Base-by-base conservation (phyloP, 2,113 vertebrate genomes). In the Dasyornis broadbenti region DNA sequence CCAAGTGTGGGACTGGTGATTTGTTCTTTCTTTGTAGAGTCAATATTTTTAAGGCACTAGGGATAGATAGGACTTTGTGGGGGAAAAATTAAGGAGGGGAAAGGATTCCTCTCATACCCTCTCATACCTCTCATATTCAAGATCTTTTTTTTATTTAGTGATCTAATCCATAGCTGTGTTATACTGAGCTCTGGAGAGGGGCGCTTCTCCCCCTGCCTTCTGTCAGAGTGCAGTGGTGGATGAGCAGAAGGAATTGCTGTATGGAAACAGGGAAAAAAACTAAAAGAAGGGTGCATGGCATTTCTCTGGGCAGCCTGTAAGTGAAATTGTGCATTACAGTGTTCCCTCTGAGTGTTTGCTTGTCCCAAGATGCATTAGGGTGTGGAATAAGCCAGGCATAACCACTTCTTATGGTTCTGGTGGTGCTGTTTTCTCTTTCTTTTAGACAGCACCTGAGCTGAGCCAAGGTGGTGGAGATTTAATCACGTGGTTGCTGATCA, bases 341-440 rank as follows among this genome's bases (percentile, higher is more conserved):
- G 26, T 52, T 61, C 37, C 26, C 28, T 40, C 47, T 2, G 11
- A 30, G 24, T 11, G n/a, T 52, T n/a, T 82, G 69, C 42, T 42
- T 47, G 33, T 52, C 47, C 71, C 0, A 0, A 21, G 33, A 27
- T 71, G 35, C n/a, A 11, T 1, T 39, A 53, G 45, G 33, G 15
- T 54, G 37, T 61, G 54, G n/a, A 71, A 14, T 23, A 65, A 88
- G 57, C 19, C 61, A 68, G 81, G 15, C 9, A 13, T 26, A n/a
- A 45, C 37, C 28, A 12, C 7, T 2, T 23, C 26, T 56, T 49
- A 6, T 84, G 35, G 27, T 40, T 33, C 56, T 78, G 6, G n/a
- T n/a, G n/a, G n/a, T 4, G 44, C 19, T 45, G 44, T 45, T 61
- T 70, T 53, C 61, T 10, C 3, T 69, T 72, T 42, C 33, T 61